phyloP scores from a whole-genome alignment of 2,888 invertebrate genomes.

The Agrotis ipsilon region DNA sequence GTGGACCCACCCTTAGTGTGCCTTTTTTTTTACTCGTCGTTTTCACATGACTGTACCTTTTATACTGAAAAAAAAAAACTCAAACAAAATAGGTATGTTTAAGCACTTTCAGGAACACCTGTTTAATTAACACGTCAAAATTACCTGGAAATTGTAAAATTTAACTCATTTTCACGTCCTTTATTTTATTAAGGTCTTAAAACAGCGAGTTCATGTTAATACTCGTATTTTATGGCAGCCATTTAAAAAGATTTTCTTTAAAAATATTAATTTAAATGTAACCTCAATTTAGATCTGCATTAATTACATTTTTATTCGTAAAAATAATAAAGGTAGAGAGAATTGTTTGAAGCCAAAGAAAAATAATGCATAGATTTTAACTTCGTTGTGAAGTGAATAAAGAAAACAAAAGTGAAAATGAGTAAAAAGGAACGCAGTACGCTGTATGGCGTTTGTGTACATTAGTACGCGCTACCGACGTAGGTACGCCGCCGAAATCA shows the following conservation, averaged over 20 bases:
- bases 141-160: background rate
- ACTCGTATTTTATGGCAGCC: slow-evolving; percentile 14
- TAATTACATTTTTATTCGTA: slow-evolving; percentile 8
- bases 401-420: no score
- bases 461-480: no score
- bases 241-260: background rate
- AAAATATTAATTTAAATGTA: slow-evolving; percentile 8
- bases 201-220: background rate
- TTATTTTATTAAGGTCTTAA: background rate
- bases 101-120: no score
- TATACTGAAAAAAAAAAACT: no score
- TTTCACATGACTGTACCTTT: no score
- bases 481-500: no score
- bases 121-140: background rate
- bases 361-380: background rate
- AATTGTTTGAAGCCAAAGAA: background rate
- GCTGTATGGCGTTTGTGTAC: no score
- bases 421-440: no score
- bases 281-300: background rate
- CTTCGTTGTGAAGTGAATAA: background rate
- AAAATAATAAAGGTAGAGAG: background rate
- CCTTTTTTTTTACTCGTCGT: no score
- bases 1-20: no score
- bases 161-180: background rate
- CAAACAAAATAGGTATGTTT: no score